Evolutionary conservation across 2,888 invertebrate species (phyloP), one percentile per base, ranked within the genome.

Genomic region (Willowsia nigromaculata): DNA sequence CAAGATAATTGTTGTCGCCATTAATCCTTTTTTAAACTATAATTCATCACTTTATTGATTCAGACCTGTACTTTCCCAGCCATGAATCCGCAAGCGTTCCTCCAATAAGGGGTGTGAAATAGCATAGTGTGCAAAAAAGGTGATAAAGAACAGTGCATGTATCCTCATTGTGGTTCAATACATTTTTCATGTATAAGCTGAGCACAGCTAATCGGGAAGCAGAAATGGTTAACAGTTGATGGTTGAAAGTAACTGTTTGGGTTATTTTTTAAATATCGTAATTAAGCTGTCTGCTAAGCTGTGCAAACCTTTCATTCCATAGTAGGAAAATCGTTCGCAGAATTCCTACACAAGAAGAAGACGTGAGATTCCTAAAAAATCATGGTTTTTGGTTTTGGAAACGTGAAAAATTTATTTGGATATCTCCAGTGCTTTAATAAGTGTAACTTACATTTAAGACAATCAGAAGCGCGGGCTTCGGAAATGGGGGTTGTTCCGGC

Each of bases 71-170:
- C 93, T 95, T 94, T 76, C 95, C 95, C 9, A 95, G 93, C 90
- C 93, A 94, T 30, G 95, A 94, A 93, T 95, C 95, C 0, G 95
- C 95, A 7, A 95, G 91, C 15, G 95, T 94, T 1, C 95, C 95
- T 1, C 95, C 95, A 40, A 85, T 37, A 13, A 95, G 83, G 0
- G 95, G 95, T 6, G 94, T 94, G 91, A 94, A 94, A 93, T 95
- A 95, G 86, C 94, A 94, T 59, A 94, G 89, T 93, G 94, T 94
- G 40, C 93, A 93, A 92, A 95, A 95, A 1, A 93, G 93, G 93
- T 95, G 95, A 93, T 94, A 95, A 13, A 95, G 93, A 6, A 94
- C 93, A 0, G 95, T 95, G 7, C 95, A 94, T 0, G 92, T 91
- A 90, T 94, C 93, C n/a, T 94, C 93, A 22, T 90, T 92, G 90